These are phyloP conservation scores for Ylistrum balloti DNA, from an alignment of 1,140 invertebrate genomes.

Conservation along the genomic window DNA sequence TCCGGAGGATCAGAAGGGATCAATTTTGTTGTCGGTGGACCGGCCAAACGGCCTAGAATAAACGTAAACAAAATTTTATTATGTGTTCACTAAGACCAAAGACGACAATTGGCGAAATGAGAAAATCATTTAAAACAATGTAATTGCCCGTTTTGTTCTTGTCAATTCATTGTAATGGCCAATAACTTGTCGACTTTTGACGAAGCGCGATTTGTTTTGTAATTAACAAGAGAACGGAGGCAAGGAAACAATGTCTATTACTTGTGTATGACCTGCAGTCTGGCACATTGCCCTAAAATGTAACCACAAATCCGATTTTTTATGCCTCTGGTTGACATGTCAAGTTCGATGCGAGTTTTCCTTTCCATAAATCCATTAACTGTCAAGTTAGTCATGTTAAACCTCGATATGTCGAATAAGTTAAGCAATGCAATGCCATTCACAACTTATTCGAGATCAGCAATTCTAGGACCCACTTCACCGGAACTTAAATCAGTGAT, in stretches of 20 bases:
- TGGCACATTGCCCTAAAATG: not conserved
- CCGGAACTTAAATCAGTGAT: too few species aligned
- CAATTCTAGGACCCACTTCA: too few species aligned
- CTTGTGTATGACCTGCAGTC: not conserved
- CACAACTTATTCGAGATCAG: too few species aligned
- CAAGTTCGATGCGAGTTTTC: not conserved
- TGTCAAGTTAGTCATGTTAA: not conserved
- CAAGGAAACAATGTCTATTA: not conserved
- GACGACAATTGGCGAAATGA: not conserved
- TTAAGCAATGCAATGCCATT: too few species aligned
- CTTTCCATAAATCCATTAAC: not conserved
- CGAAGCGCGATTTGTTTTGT: slow-evolving; percentile 31
- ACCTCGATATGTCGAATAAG: not conserved
- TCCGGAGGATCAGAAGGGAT: not conserved
- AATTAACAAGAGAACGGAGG: not conserved
- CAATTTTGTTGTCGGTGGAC: not conserved
- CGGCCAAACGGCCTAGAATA: not conserved
- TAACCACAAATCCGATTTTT: not conserved
- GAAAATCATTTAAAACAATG: slow-evolving; percentile 36
- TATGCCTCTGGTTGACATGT: not conserved
- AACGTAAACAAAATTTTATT: slow-evolving; percentile 40
- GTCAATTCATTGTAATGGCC: slow-evolving; percentile 18
- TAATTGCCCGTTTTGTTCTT: not conserved
- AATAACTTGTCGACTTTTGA: slow-evolving; percentile 35
- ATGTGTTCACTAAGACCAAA: slow-evolving; percentile 38